phyloP scores from a whole-genome alignment of 2,113 vertebrate genomes.

The Alces alces region DNA sequence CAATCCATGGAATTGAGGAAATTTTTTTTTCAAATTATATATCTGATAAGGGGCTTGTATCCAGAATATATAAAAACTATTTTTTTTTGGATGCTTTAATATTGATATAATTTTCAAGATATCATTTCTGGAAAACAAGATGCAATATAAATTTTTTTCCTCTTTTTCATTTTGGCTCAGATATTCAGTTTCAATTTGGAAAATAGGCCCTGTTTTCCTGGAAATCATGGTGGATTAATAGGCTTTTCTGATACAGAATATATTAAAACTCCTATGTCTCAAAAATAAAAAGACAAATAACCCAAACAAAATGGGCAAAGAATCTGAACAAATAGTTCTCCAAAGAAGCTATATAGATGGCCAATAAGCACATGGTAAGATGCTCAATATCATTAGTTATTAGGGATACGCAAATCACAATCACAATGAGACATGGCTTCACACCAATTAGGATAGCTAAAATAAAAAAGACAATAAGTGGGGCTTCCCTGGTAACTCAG shows the following conservation, averaged over 20 bases:
- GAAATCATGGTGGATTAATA: constrained; percentile 47
- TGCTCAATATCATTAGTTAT: background rate
- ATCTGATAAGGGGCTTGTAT: background rate
- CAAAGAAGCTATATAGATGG: background rate
- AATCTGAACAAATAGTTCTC: background rate
- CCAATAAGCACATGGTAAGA: background rate
- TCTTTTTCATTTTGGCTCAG: constrained; percentile 3
- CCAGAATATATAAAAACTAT: background rate
- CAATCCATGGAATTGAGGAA: background rate
- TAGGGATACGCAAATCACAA: background rate
- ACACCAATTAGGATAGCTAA: background rate
- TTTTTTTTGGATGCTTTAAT: background rate
- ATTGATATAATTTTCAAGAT: constrained; percentile 31
- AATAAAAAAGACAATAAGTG: background rate
- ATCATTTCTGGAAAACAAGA: constrained; percentile 33
- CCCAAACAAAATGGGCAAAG: background rate
- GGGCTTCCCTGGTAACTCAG: background rate
- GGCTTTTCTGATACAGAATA: constrained; percentile 1
- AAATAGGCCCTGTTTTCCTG: background rate
- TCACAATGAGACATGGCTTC: background rate
- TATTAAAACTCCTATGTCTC: background rate
- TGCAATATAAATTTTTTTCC: background rate
- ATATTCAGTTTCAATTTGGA: constrained; percentile 19
- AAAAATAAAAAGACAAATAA: background rate
- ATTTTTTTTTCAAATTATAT: background rate